Base-by-base conservation (phyloP, 2,113 vertebrate species). In the Heteronetta atricapilla region DNA sequence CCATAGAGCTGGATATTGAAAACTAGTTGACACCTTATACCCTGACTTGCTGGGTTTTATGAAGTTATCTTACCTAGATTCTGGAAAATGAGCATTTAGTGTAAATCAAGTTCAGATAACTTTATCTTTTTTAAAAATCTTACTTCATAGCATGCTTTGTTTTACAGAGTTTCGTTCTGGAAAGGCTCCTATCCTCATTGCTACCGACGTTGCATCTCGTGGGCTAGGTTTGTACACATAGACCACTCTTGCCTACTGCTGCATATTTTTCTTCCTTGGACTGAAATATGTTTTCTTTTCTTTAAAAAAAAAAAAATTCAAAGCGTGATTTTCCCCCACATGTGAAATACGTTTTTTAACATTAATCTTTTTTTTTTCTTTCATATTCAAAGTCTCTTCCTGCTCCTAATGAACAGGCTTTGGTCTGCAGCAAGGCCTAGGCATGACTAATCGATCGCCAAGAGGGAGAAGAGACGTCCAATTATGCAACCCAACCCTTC, bases 101-200 rank as follows among this genome's bases (percentile, higher is more conserved):
- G n/a, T 94, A 88, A 89, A 79, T 87, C 48, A 80, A 69, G 23
- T 66, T 92, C 66, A 60, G 18, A 7, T 94, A 34, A 62, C 44
- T 85, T 56, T 31, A 31, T 33, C 1, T 33, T 88, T 88, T 89
- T 88, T 42, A 89, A 82, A 84, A 90, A 18, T 68, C 50, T 73
- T 89, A 42, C 73, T 93, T 95, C 95, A 96, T 94, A 93, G 92
- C 66, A 15, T 94, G 72, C 93, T 80, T 98, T 95, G 38, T 97
- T 95, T 96, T 98, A 44, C 98, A 99, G 99, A 99, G 91, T 99
- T 99, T 96, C 98, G 99, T 75, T 99, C 97, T 95, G 99, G 99
- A 96, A 99, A 99, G 98, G 99, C 99, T 95, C 99, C 99, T 28
- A 99, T 99, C 93, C 98, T 99, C 96, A 99, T 99, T 93, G 99